Evolutionary conservation across 1,140 invertebrate species (phyloP), one percentile per base, ranked within the genome.

Genomic region (Melitaea cinxia): DNA sequence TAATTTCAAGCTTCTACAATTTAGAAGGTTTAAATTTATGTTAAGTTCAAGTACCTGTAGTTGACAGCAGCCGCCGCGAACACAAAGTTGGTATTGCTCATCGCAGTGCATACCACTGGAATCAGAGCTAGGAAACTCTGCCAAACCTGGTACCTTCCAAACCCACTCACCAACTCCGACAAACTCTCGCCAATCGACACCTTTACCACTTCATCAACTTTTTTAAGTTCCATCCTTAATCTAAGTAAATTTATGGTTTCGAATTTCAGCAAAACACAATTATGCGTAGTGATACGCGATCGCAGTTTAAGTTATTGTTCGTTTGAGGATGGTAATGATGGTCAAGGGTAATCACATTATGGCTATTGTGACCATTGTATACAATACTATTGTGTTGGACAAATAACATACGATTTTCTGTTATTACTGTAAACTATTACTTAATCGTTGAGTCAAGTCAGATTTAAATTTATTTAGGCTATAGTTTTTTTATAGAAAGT

Each of bases 41-140:
- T 33, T n/a, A n/a, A 33, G 4, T 4, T 9, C 30, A 33, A 4
- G 0, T 52, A 69, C 70, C 70, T 73, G 59, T 73, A 60, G 26
- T 73, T 26, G 4, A 66, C 14, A 12, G 47, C 35, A 6, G 70
- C 59, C 0, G 70, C 70, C 4, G 70, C 67, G 26, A 73, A 73
- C 0, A 73, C 63, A 50, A 69, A 73, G 17, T 73, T 68, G 1
- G 62, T 63, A 12, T 65, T 73, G 35, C 68, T 69, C 3, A 67
- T 37, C 6, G 70, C 70, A 12, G 56, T 65, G 6, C 66, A 72
- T 0, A 72, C 1, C 0, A 72, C 66, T 7, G 70, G 65, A 17
- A 72, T 9, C 19, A 68, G 12, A 9, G 66, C 66, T 0, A 72
- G 56, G 1, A 63, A 3, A 26, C 66, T 65, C 19, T 68, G 61